These are phyloP conservation scores for Cerastoderma edule DNA, from an alignment of 2,888 invertebrate genomes.

Conservation along the genomic window DNA sequence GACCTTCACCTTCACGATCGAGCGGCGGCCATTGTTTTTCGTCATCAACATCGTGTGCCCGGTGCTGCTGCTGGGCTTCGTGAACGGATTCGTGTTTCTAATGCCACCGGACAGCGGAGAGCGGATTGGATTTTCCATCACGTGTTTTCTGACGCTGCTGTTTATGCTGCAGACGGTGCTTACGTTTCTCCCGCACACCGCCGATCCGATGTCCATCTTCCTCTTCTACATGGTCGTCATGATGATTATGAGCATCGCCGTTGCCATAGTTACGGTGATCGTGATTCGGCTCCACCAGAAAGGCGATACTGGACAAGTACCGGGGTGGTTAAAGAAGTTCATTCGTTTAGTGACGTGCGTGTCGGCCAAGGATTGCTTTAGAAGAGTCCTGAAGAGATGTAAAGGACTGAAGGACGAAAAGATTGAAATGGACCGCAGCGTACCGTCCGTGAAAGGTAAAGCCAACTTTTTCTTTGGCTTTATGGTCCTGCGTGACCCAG, in stretches of 20 bases:
- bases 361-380: not conserved
- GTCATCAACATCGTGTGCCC: constrained; percentile 39
- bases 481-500: too few relatives aligned
- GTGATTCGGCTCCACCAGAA: constrained; percentile 24
- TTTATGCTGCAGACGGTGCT: constrained; percentile 43
- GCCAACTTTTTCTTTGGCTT: too few relatives aligned
- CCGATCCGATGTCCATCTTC: constrained; percentile 41
- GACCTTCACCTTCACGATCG: constrained; percentile 31
- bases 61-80: constrained; percentile 22
- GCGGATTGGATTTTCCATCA: constrained; percentile 34
- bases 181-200: constrained; percentile 32
- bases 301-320: constrained; percentile 22
- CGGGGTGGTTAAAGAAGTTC: constrained; percentile 19
- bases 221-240: constrained; percentile 41
- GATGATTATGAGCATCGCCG: constrained; percentile 38
- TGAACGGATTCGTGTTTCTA: constrained; percentile 43
- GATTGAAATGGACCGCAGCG: too few relatives aligned
- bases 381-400: not conserved
- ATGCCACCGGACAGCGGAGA: constrained; percentile 40
- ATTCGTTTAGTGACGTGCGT: constrained; percentile 4
- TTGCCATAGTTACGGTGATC: constrained; percentile 32
- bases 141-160: constrained; percentile 47
- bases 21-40: constrained; percentile 34
- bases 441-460: too few relatives aligned
- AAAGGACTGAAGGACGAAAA: too few relatives aligned